Conservation (phyloP, 2,888 invertebrate genomes). For the Hypercompe scribonia region DNA sequence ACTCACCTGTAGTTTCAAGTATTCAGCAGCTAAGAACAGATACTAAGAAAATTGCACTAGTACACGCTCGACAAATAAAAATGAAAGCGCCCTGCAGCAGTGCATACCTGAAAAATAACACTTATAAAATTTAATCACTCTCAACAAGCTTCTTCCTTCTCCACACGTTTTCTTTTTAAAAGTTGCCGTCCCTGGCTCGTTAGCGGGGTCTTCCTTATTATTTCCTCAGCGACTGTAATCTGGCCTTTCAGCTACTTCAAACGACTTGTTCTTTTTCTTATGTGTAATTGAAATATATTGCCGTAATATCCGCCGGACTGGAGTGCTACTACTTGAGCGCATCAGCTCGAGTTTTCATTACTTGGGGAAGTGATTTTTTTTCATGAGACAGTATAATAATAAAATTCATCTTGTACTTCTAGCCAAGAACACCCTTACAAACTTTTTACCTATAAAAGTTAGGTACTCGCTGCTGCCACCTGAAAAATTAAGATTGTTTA, state of each 20-base stretch:
- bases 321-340: constrained; percentile 80
- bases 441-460: constrained; percentile 67
- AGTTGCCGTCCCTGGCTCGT: constrained; percentile 78
- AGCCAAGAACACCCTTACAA: constrained; percentile 67
- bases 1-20: constrained; percentile 8
- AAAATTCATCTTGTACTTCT: constrained; percentile 82
- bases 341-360: constrained; percentile 85
- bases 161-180: constrained; percentile 77
- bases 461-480: constrained; percentile 44
- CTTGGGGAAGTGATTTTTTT: constrained; percentile 82
- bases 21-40: not conserved
- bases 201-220: constrained; percentile 82
- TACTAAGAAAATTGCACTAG: constrained; percentile 15
- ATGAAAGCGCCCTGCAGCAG: constrained; percentile 18
- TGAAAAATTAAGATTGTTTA: constrained; percentile 23
- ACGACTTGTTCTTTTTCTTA: constrained; percentile 86
- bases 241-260: constrained; percentile 85
- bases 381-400: constrained; percentile 82
- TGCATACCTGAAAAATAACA: constrained; percentile 49
- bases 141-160: constrained; percentile 63
- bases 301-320: constrained; percentile 85
- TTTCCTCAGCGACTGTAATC: constrained; percentile 83
- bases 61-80: constrained; percentile 16
- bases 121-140: constrained; percentile 69
- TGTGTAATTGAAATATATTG: constrained; percentile 87